A percentile compares a stretch with the other conserved stretches of the same genome.
phyloP scores from a whole-genome alignment of 2,113 vertebrate species.

The Callopanchax toddi region DNA sequence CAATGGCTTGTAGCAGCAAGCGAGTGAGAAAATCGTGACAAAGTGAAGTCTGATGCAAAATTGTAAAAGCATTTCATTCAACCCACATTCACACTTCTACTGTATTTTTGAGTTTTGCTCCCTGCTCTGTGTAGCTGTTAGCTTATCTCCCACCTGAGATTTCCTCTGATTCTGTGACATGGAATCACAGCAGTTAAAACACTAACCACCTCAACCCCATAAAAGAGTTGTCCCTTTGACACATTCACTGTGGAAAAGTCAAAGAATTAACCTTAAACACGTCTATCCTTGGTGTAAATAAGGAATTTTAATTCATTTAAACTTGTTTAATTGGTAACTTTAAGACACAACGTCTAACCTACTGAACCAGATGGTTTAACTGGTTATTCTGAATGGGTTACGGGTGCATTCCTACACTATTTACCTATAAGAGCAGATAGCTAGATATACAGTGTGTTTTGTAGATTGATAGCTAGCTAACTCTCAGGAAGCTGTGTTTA shows the following conservation, averaged over 20 bases:
- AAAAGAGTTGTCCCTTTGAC: background rate
- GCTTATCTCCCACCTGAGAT: background rate
- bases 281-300: background rate
- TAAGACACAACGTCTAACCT: background rate
- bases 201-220: background rate
- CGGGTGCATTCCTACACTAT: constrained; percentile 40
- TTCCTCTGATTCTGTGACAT: background rate
- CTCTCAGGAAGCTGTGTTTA: constrained; percentile 76
- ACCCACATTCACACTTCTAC: background rate
- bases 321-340: background rate
- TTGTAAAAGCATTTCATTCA: background rate
- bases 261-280: constrained; percentile 9
- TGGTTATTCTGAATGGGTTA: constrained; percentile 10
- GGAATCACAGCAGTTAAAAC: background rate
- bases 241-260: constrained; percentile 16
- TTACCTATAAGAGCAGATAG: constrained; percentile 62
- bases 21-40: background rate
- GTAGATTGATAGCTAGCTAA: constrained; percentile 67
- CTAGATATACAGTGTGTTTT: constrained; percentile 59
- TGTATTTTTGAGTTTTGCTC: background rate
- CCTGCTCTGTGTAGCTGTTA: background rate
- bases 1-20: background rate
- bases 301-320: background rate
- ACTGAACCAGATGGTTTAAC: background rate
- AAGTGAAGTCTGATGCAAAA: background rate